These are phyloP conservation scores for Troides aeacus DNA, from an alignment of 2,888 invertebrate genomes.

Conservation along the genomic window DNA sequence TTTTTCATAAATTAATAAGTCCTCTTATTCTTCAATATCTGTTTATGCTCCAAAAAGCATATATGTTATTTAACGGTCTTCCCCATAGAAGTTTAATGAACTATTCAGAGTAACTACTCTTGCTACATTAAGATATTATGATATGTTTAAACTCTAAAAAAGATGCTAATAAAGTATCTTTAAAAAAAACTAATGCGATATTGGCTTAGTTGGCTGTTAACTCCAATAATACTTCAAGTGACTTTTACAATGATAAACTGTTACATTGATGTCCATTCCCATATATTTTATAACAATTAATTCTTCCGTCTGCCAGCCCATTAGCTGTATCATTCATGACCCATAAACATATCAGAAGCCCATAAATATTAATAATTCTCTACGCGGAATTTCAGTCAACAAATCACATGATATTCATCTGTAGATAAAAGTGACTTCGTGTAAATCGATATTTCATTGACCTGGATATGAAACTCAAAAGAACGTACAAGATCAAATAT, in stretches of 20 bases:
- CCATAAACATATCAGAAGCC: no score
- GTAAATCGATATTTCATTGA: not conserved
- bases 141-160: not conserved
- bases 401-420: not conserved
- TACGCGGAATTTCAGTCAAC: not conserved
- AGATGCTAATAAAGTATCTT: not conserved
- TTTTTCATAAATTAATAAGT: no score
- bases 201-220: no score
- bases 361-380: no score
- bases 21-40: no score
- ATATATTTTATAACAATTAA: no score
- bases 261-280: no score
- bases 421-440: not conserved
- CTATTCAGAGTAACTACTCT: not conserved
- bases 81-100: no score
- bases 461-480: not conserved
- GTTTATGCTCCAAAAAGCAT: not conserved
- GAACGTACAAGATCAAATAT: not conserved
- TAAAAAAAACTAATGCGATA: not conserved
- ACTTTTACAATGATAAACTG: no score
- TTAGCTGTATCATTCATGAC: no score
- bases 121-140: not conserved
- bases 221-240: no score
- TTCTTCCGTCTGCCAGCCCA: no score
- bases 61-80: not conserved